These are phyloP conservation scores for Timema podura DNA, from an alignment of 2,888 invertebrate genomes.

Conservation along the genomic window DNA sequence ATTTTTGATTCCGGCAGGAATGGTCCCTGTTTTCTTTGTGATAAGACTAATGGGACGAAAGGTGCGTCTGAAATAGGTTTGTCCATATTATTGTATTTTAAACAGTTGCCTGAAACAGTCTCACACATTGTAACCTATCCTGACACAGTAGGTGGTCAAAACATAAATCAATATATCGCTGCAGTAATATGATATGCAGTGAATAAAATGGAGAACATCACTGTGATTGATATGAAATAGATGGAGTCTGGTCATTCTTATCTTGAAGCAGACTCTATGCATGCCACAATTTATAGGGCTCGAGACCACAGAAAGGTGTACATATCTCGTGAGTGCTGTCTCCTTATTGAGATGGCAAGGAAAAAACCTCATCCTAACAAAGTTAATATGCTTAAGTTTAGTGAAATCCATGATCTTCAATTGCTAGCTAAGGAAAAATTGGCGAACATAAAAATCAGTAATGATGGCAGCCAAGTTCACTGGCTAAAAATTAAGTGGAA, in stretches of 20 bases:
- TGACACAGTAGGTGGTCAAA: slow-evolving; percentile 8
- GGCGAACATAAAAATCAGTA: slow-evolving; percentile 2
- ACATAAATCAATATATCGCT: not conserved
- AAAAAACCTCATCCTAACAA: not conserved
- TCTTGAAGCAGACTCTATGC: slow-evolving; percentile 9
- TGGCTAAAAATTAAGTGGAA: not conserved
- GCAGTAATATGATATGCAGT: slow-evolving; percentile 2
- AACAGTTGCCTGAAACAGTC: slow-evolving; percentile 9
- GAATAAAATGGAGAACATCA: slow-evolving; percentile 4
- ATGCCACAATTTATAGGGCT: not conserved
- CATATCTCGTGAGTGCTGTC: slow-evolving; percentile 7
- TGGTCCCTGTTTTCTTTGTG: slow-evolving; percentile 6
- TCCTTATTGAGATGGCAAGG: slow-evolving; percentile 1
- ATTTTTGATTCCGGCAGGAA: slow-evolving; percentile 15
- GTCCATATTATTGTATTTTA: not conserved
- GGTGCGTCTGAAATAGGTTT: slow-evolving; percentile 11
- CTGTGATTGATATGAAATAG: not conserved
- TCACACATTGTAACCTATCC: not conserved
- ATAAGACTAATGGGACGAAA: slow-evolving; percentile 5
- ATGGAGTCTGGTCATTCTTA: slow-evolving; percentile 9
- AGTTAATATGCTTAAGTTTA: not conserved
- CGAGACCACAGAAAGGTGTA: not conserved
- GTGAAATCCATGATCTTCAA: not conserved
- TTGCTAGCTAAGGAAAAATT: not conserved
- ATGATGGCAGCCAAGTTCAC: not conserved